These are phyloP conservation scores for Coptodon rendalli DNA, from an alignment of 2,113 vertebrate genomes.

Conservation along the genomic window DNA sequence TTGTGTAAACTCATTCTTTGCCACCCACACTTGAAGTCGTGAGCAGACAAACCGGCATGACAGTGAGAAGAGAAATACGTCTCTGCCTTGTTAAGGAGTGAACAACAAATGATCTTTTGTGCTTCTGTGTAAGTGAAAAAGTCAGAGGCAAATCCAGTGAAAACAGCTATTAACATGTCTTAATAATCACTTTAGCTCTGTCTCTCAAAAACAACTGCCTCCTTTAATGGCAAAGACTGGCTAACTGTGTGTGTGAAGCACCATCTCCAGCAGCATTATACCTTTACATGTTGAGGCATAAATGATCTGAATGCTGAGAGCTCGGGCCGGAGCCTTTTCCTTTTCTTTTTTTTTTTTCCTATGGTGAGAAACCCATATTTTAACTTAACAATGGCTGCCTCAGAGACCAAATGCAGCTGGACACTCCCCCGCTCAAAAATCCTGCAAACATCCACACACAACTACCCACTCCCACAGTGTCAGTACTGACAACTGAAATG, in stretches of 20 bases:
- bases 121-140: background rate
- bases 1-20: constrained; percentile 51
- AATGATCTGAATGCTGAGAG: background rate
- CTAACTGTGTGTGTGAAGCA: background rate
- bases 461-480: background rate
- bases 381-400: constrained; percentile 9
- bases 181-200: constrained; percentile 1
- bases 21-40: constrained; percentile 44
- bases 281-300: background rate
- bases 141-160: background rate
- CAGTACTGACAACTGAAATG: background rate
- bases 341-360: background rate
- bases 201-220: background rate
- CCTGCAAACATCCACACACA: constrained; percentile 17
- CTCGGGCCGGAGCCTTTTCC: background rate
- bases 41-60: constrained; percentile 53
- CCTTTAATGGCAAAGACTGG: background rate
- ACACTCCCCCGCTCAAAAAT: background rate
- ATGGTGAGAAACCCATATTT: background rate
- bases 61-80: constrained; percentile 17
- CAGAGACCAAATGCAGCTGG: constrained; percentile 7
- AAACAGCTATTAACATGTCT: constrained; percentile 14
- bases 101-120: constrained; percentile 38
- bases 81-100: background rate
- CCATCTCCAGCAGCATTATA: background rate